Evolutionary conservation across 2,113 vertebrate species (phyloP).

Genomic region (Sinosuthora webbiana): DNA sequence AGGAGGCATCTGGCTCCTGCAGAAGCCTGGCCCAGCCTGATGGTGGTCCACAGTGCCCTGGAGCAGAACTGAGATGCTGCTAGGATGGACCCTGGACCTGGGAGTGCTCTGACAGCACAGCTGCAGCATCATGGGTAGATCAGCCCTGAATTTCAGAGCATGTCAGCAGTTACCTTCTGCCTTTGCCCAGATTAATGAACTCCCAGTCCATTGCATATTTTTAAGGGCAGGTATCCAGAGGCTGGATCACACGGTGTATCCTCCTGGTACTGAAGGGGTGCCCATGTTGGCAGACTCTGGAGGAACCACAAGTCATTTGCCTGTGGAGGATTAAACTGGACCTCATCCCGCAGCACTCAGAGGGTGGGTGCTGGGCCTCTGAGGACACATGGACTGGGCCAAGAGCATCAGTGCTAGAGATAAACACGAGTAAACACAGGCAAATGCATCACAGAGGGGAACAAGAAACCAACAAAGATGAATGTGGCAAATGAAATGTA

Average conservation of each 20-base stretch:
- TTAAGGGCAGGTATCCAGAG: not conserved
- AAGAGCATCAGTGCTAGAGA: not conserved
- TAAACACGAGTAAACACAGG: not conserved
- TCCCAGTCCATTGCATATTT: not conserved
- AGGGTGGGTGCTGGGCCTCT: not conserved
- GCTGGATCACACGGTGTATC: fast-evolving
- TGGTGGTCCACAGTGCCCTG: not conserved
- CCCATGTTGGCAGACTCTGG: fast-evolving
- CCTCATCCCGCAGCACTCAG: fast-evolving
- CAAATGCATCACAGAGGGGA: not conserved
- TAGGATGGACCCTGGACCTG: not conserved
- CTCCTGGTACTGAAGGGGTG: not conserved
- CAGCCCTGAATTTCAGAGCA: not conserved
- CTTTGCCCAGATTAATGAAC: not conserved
- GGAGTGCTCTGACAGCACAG: not conserved
- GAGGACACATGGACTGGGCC: fast-evolving
- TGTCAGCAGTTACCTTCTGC: not conserved
- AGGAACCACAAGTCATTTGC: not conserved
- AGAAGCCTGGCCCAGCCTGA: not conserved
- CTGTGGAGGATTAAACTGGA: not conserved
- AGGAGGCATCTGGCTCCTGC: not conserved
- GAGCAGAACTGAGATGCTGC: not conserved
- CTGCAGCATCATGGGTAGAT: not conserved
- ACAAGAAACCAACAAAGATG: not conserved
- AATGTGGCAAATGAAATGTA: constrained; percentile 32